These are phyloP conservation scores for Drosophila tsacasi DNA, from an alignment of 1,140 invertebrate species.

Conservation along the genomic window DNA sequence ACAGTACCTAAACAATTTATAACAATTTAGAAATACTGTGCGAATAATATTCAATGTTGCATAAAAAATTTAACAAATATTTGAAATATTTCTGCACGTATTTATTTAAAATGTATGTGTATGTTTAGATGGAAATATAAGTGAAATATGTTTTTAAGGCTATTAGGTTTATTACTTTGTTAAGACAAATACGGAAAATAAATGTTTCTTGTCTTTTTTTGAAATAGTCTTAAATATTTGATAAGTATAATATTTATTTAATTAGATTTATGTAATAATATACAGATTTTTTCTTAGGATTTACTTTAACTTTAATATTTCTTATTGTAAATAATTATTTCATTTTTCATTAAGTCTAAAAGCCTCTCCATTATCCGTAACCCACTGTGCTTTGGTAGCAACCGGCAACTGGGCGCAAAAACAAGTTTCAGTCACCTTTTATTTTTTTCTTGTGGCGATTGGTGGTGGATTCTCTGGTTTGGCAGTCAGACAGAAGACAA, in stretches of 20 bases:
- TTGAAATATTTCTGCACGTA: no score
- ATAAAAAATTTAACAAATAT: no score
- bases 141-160: no score
- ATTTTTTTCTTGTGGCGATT: constrained; percentile 39
- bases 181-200: background rate
- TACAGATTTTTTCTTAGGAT: background rate
- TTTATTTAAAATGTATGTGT: no score
- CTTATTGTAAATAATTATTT: background rate
- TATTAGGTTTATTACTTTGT: background rate
- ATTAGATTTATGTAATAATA: no score
- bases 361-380: no score
- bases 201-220: background rate
- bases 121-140: no score
- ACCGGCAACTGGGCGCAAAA: constrained; percentile 53
- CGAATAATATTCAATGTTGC: background rate
- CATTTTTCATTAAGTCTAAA: background rate
- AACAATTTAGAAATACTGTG: background rate
- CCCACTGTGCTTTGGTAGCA: constrained; percentile 24
- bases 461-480: constrained; percentile 72
- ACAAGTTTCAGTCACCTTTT: constrained; percentile 67
- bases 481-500: constrained; percentile 65
- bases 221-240: no score
- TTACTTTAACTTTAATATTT: background rate
- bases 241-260: no score
- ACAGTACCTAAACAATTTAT: background rate